phyloP scores from a whole-genome alignment of 2,888 invertebrate genomes.

The Sthenelais limicola region DNA sequence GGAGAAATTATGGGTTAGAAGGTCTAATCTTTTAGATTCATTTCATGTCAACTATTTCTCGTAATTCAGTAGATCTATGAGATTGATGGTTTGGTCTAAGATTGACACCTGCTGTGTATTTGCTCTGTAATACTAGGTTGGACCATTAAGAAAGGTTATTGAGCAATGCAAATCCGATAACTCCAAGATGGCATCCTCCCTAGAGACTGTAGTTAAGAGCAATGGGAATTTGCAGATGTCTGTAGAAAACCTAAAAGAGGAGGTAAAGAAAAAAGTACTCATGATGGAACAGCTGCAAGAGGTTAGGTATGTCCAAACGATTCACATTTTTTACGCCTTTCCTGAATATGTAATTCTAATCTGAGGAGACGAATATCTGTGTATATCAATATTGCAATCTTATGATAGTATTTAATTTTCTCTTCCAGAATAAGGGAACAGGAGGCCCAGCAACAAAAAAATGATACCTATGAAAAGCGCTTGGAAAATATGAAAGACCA shows the following conservation, averaged over 20 bases:
- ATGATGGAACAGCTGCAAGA: conserved; percentile 39
- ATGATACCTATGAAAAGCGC: conserved; percentile 60
- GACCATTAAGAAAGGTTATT: conserved; percentile 45
- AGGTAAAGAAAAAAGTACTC: conserved; percentile 59
- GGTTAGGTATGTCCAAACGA: conserved; percentile 48
- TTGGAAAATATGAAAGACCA: conserved; percentile 60
- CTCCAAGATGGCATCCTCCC: conserved; percentile 59
- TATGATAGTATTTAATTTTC: not conserved
- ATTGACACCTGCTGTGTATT: no score
- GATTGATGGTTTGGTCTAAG: no score
- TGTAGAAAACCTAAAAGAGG: conserved; percentile 62
- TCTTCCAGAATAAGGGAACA: conserved; percentile 51
- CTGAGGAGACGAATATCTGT: not conserved
- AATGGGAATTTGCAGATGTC: conserved; percentile 65
- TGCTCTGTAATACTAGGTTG: no score
- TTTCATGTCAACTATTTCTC: no score
- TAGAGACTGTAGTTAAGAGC: conserved; percentile 66
- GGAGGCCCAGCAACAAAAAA: conserved; percentile 59
- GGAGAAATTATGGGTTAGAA: no score
- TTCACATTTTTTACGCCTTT: no score
- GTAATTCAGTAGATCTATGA: no score
- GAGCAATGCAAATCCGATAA: conserved; percentile 49
- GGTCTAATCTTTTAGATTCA: no score
- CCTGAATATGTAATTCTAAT: not conserved
- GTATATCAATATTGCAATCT: not conserved